These are phyloP conservation scores for Troides helena DNA, from an alignment of 2,888 invertebrate species.

Conservation along the genomic window DNA sequence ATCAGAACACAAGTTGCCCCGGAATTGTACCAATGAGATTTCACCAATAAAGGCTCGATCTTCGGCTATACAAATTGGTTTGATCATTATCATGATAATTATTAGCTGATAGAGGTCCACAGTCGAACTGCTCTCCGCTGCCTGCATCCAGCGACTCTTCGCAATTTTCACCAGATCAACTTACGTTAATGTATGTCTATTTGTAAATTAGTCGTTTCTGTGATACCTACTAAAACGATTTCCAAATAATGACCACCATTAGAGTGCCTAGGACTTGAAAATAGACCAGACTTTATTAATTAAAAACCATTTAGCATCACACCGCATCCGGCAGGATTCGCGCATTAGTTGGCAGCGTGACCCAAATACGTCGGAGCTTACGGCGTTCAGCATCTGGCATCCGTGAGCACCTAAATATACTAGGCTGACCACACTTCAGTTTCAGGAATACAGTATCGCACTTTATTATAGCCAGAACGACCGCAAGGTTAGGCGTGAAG, in stretches of 20 bases:
- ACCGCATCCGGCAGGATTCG: constrained; percentile 23
- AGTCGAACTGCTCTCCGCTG: too few relatives aligned
- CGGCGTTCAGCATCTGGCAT: constrained; percentile 46
- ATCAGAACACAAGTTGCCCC: too few relatives aligned
- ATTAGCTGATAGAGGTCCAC: too few relatives aligned
- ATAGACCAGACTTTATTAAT: constrained; percentile 2
- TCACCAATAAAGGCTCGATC: too few relatives aligned
- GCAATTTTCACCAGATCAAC: too few relatives aligned
- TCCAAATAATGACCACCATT: background rate
- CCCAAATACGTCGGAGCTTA: constrained; percentile 13
- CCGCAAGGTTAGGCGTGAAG: constrained; percentile 38
- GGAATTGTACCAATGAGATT: too few relatives aligned
- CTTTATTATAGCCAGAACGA: constrained; percentile 44
- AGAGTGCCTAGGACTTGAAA: background rate
- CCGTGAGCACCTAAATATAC: constrained; percentile 30
- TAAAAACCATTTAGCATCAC: background rate
- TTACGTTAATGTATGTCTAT: too few relatives aligned
- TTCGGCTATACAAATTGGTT: too few relatives aligned
- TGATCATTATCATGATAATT: too few relatives aligned
- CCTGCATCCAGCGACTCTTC: too few relatives aligned
- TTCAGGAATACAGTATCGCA: constrained; percentile 42
- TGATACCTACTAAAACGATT: background rate
- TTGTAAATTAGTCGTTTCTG: too few relatives aligned
- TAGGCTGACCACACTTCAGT: constrained; percentile 41
- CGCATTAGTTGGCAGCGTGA: constrained; percentile 17